Evolutionary conservation across 2,888 invertebrate genomes (phyloP).

Genomic region (Pseudolycoriella hygida): DNA sequence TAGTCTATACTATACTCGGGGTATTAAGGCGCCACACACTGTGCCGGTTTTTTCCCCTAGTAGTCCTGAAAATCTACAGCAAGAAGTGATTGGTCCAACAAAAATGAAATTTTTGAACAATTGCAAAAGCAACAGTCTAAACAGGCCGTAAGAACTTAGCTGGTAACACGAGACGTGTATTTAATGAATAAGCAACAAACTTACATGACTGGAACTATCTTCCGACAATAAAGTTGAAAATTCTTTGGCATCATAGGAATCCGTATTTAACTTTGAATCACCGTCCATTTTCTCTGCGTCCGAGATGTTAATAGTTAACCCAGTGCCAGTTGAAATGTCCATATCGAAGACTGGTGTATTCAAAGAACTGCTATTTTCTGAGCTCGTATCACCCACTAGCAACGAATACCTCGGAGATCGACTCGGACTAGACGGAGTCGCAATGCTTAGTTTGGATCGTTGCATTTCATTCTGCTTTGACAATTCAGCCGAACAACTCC

Average conservation of each 20-base stretch:
- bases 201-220: constrained; percentile 23
- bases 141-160: too few species aligned
- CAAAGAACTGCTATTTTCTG: constrained; percentile 27
- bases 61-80: too few species aligned
- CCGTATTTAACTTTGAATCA: constrained; percentile 5
- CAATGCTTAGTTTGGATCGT: constrained; percentile 18
- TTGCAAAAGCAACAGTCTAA: too few species aligned
- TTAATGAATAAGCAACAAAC: too few species aligned
- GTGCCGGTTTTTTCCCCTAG: too few species aligned
- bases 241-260: background rate
- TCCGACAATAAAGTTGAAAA: constrained; percentile 18
- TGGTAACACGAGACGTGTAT: too few species aligned
- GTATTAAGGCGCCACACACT: too few species aligned
- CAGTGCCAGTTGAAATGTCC: constrained; percentile 15
- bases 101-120: too few species aligned
- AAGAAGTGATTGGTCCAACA: too few species aligned
- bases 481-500: constrained; percentile 17
- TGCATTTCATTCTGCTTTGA: constrained; percentile 15
- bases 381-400: constrained; percentile 27
- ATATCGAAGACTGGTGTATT: constrained; percentile 28
- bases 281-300: background rate
- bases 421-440: constrained; percentile 26
- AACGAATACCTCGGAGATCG: constrained; percentile 29
- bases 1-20: too few species aligned
- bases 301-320: background rate